These are phyloP conservation scores for Bothrops jararaca DNA, from an alignment of 2,113 vertebrate species.

Conservation along the genomic window DNA sequence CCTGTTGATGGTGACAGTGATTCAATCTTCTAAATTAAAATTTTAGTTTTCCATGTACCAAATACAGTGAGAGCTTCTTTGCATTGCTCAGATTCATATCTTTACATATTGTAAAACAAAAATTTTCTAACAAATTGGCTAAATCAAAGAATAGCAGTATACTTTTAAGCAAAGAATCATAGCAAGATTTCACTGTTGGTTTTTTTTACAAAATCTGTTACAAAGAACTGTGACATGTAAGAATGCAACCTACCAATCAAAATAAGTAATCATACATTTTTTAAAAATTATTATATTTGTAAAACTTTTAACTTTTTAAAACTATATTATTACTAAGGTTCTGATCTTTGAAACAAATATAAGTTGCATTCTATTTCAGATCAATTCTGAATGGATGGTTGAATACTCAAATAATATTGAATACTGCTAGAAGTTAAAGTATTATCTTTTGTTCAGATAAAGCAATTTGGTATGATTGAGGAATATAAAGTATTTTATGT, in stretches of 20 bases:
- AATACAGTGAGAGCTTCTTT: neutral
- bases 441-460: rapidly evolving
- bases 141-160: neutral
- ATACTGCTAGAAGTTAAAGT: constrained; percentile 4
- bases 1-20: neutral
- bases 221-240: neutral
- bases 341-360: neutral
- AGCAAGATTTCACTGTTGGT: constrained; percentile 13
- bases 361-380: neutral
- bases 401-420: neutral
- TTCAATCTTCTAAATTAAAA: neutral
- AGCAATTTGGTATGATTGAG: constrained; percentile 7
- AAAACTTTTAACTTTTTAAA: constrained; percentile 11
- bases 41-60: neutral
- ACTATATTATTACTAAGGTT: constrained; percentile 4
- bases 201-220: constrained; percentile 31
- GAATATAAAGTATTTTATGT: constrained; percentile 6
- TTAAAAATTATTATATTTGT: constrained; percentile 17
- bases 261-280: constrained; percentile 21
- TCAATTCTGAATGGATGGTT: neutral
- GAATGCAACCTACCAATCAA: constrained; percentile 20
- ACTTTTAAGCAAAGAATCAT: neutral
- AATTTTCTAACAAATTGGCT: constrained; percentile 38
- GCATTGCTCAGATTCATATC: constrained; percentile 6
- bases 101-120: constrained; percentile 16